Base-by-base conservation (phyloP, 2,113 vertebrate species). In the Oceanites oceanicus region DNA sequence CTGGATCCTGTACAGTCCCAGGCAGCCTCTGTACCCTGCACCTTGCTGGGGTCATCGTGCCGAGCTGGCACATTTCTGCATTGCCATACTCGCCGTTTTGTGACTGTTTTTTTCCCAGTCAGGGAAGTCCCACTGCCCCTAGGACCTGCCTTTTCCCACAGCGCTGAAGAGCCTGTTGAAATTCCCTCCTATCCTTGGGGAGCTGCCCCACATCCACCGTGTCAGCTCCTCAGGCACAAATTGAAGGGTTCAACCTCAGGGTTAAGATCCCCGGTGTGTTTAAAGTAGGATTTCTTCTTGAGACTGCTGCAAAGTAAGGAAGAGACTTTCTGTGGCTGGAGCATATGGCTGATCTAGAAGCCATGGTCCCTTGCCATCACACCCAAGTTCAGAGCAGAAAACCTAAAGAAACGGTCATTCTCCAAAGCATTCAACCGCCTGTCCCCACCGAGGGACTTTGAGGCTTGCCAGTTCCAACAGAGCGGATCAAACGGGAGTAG, bases 341-440 rank as follows among this genome's bases (percentile, higher is more conserved):
- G 29, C 12, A 8, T 34, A 17, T 42, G 50, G 22, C 34, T 84
- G 36, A n/a, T 89, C 3, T 42, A 58, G 79, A 72, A 92, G 38
- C 19, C 8, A 1, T 19, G 15, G 42, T 83, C 25, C 25, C 17
- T 76, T 0, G 0, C 34, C 34, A 38, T 82, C n/a, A 34, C 27
- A 49, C 5, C 9, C 40, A 25, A 78, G 49, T 52, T 91, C 49
- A 68, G 65, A 85, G 81, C 34, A 56, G 52, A 88, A 95, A 87
- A 83, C n/a, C n/a, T 59, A n/a, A 68, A 67, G 52, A 72, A 87
- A 80, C 3, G 12, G 32, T 59, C 15, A 26, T 79, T 90, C n/a
- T 76, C 15, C 44, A 62, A 62, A 86, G 7, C 7, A 7, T 44
- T 49, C 61, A 65, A 23, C 53, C 13, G 3, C 45, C 18, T 42